Conservation (phyloP, 2,113 vertebrate species). For the Lichenostomus cassidix region DNA sequence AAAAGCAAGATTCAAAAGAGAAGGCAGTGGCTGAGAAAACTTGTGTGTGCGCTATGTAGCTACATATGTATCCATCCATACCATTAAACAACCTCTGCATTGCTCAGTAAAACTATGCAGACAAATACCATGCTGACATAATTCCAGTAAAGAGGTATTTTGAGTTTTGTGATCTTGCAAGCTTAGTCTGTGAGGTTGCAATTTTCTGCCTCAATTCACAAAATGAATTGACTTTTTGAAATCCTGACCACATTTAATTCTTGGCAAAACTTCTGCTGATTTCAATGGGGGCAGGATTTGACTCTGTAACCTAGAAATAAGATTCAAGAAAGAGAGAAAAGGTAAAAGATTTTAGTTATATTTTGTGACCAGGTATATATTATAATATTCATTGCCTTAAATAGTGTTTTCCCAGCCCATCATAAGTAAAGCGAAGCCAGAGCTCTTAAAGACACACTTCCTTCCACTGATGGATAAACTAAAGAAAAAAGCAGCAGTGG, state of each 20-base stretch:
- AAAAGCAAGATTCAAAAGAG: neutral
- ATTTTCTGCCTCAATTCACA: neutral
- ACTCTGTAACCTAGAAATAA: neutral
- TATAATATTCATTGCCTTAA: conserved; percentile 66
- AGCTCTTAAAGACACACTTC: conserved; percentile 94
- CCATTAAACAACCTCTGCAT: neutral
- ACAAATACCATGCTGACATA: neutral
- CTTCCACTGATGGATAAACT: conserved; percentile 96
- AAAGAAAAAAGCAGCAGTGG: conserved; percentile 91
- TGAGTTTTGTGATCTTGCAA: neutral
- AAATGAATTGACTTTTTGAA: neutral
- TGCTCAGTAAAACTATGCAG: neutral
- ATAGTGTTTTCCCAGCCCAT: conserved; percentile 97
- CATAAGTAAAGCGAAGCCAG: conserved; percentile 91
- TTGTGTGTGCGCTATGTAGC: neutral
- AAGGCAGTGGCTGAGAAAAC: neutral
- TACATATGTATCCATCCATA: neutral
- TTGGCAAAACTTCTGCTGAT: conserved; percentile 47
- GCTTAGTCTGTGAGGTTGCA: neutral
- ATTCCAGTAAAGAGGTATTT: neutral
- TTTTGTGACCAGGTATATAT: conserved; percentile 25
- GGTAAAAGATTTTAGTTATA: neutral
- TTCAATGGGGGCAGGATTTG: conserved; percentile 64
- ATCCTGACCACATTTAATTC: conserved; percentile 65
- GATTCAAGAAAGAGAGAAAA: neutral